Evolutionary conservation across 30 jellyfish, hydroid and myxozoan species (phyloP), one percentile per base, ranked within the genome.

Genomic region (Chironex yamaguchii): DNA sequence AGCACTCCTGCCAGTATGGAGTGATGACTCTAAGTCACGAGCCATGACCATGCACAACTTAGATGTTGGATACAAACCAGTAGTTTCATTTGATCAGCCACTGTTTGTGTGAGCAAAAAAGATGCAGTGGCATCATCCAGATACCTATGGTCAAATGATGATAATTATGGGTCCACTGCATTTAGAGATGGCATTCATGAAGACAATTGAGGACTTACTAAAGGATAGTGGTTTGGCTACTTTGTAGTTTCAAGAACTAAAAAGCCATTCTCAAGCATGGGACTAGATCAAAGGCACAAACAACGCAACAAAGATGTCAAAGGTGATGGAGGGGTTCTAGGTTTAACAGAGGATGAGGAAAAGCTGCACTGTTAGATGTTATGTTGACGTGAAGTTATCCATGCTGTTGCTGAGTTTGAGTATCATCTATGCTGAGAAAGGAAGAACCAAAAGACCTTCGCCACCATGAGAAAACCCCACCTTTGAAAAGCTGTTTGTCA

Each of bases 121-220:
- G 52, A 67, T 81, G 58, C 92, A 81, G 22, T 81, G 92, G 92
- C 27, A 54, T 31, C 67, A 73, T 84, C 77, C 90, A 0, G 67
- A 42, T 17, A 31, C 27, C 1, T 71, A 73, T 36, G 91, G 96
- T 6, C 90, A 85, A 14, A 35, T 54, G 2, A 48, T 79, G 9
- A 70, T 79, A 12, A 79, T 62, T 82, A 26, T 79, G 34, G 90
- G 90, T 35, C 83, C 79, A 20, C 51, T 76, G 26, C 81, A 76
- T 52, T 30, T 50, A 23, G 89, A 76, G 64, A 76, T 76, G 89
- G 82, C 34, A 0, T 31, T 35, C 27, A 30, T 76, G 17, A 52
- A 52, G 24, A 49, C 79, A 25, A 54, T 76, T 50, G 89, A 79
- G 27, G 49, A 52, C 28, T 54, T 50, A 31, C 81, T 76, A 25